These are phyloP conservation scores for Drosophila santomea DNA, from an alignment of 1,140 invertebrate genomes.

Conservation along the genomic window DNA sequence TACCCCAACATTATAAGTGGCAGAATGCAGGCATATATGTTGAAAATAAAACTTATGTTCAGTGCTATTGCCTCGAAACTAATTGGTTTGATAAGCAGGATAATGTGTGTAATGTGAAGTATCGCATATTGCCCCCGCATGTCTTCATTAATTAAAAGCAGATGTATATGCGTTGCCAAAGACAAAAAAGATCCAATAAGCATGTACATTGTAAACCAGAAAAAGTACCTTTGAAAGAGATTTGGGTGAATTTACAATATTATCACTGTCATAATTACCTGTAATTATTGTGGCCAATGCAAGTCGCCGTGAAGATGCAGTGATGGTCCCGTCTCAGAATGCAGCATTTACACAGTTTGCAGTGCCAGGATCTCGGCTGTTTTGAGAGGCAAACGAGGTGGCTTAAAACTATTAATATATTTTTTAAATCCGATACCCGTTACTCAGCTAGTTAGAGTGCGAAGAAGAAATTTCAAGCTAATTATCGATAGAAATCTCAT, in stretches of 20 bases:
- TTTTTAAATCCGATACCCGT: no score
- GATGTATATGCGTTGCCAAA: not conserved
- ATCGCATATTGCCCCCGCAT: not conserved
- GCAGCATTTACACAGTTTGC: conserved; percentile 91
- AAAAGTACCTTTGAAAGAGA: conserved; percentile 23
- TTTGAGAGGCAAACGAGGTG: no score
- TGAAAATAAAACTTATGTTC: not conserved
- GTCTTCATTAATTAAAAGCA: conserved; percentile 84
- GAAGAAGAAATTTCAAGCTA: no score
- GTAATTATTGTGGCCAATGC: conserved; percentile 95
- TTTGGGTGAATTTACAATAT: not conserved
- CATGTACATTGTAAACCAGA: conserved; percentile 92
- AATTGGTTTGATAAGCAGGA: no score
- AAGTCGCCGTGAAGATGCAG: conserved; percentile 95
- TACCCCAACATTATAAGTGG: not conserved
- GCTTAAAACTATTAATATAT: no score
- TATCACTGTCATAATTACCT: conserved; percentile 89
- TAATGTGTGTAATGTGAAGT: not conserved
- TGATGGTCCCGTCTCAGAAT: conserved; percentile 98
- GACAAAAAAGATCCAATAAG: conserved; percentile 88
- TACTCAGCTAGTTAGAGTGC: no score
- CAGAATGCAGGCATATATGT: not conserved
- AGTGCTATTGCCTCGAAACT: no score
- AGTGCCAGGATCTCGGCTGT: conserved; percentile 94
- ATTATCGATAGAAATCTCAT: no score